Evolutionary conservation across 37 sponge, comb jelly and placozoan genomes (phyloP).

Genomic region (Axinella damicornis): DNA sequence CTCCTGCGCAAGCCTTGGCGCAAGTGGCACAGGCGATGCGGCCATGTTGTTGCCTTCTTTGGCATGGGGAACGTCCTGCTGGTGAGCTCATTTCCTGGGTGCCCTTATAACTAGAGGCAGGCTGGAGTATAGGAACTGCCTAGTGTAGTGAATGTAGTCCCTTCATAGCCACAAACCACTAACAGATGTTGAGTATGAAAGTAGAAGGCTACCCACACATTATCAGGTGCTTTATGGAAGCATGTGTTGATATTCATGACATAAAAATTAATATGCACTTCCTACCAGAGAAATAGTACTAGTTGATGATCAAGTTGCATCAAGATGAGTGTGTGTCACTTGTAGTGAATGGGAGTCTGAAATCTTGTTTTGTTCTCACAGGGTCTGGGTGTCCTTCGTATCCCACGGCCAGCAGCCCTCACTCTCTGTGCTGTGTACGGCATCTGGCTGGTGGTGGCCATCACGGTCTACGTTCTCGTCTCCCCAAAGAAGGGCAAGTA

Average conservation of each 20-base stretch:
- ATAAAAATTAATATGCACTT: too few relatives aligned
- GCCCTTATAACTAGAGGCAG: too few relatives aligned
- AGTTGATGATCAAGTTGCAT: too few relatives aligned
- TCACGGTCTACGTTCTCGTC: slow-evolving; percentile 38
- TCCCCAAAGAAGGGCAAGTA: background rate
- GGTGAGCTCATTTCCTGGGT: slow-evolving; percentile 39
- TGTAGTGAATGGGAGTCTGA: too few relatives aligned
- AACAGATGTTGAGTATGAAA: too few relatives aligned
- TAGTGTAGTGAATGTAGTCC: too few relatives aligned
- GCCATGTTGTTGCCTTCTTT: slow-evolving; percentile 50
- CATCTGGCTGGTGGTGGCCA: slow-evolving; percentile 16
- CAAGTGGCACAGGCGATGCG: slow-evolving; percentile 36
- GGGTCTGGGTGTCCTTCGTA: slow-evolving; percentile 40
- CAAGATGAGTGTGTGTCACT: too few relatives aligned
- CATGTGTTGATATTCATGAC: too few relatives aligned
- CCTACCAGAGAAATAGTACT: too few relatives aligned
- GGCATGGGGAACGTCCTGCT: slow-evolving; percentile 57
- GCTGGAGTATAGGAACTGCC: background rate
- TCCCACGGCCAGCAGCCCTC: background rate
- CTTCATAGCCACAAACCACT: too few relatives aligned
- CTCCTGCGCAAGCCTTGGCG: background rate
- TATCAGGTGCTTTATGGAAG: too few relatives aligned
- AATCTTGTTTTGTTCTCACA: background rate
- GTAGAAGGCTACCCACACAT: too few relatives aligned
- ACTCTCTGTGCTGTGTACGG: slow-evolving; percentile 47